phyloP scores from a whole-genome alignment of 2,888 invertebrate species.

The Scaptomyza tumidula region DNA sequence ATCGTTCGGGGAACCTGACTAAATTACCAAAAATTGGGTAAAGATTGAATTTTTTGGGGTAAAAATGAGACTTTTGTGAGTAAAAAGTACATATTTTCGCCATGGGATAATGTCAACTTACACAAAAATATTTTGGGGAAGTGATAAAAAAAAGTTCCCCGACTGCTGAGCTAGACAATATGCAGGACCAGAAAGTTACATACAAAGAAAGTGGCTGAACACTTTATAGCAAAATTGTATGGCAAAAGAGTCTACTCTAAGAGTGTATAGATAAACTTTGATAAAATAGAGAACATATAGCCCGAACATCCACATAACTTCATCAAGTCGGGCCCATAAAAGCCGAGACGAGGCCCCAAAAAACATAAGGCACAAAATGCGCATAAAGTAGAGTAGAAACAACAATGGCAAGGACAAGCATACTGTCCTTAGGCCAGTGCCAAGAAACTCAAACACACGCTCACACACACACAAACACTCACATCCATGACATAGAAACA shows the following conservation, averaged over 20 bases:
- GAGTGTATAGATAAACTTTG: constrained; percentile 31
- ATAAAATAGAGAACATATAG: constrained; percentile 26
- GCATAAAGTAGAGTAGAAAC: constrained; percentile 27
- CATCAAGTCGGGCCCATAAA: constrained; percentile 56
- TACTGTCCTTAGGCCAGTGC: constrained; percentile 26
- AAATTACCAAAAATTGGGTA: too few relatives aligned
- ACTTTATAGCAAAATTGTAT: not conserved
- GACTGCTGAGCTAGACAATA: too few relatives aligned
- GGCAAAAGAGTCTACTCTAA: too few relatives aligned
- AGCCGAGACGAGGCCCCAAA: constrained; percentile 30
- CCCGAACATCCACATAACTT: constrained; percentile 59
- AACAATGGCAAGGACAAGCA: constrained; percentile 29
- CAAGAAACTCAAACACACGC: constrained; percentile 22
- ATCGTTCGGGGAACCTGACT: too few relatives aligned
- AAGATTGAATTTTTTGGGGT: too few relatives aligned
- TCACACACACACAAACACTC: constrained; percentile 5
- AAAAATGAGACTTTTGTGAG: too few relatives aligned
- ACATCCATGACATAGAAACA: constrained; percentile 5
- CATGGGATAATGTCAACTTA: too few relatives aligned
- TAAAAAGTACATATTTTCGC: too few relatives aligned
- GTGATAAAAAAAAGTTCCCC: too few relatives aligned
- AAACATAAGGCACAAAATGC: constrained; percentile 29
- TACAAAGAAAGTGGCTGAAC: not conserved
- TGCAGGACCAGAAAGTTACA: not conserved
- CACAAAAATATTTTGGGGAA: too few relatives aligned